Conservation (phyloP, 53 echinoderm and acorn worm species). For the Hippasteria phrygiana region DNA sequence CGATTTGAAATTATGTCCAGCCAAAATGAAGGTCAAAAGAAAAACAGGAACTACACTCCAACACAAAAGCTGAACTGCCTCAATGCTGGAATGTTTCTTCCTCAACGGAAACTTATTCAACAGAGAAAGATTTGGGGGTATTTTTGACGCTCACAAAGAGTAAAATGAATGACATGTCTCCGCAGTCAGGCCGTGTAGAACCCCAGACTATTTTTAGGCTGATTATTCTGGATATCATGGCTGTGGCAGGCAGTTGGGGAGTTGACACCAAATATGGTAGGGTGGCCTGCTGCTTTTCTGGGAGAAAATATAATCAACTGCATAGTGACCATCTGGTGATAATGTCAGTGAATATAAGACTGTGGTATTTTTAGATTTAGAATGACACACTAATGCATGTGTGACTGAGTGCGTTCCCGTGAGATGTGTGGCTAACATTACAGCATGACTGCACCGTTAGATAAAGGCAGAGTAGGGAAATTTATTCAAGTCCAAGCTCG, state of each 20-base stretch:
- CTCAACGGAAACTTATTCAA: background rate
- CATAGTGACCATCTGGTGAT: background rate
- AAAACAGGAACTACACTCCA: too few relatives aligned
- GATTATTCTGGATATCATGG: background rate
- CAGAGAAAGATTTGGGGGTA: too few relatives aligned
- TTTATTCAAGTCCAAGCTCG: too few relatives aligned
- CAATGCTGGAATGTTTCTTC: too few relatives aligned
- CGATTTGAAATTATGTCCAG: too few relatives aligned
- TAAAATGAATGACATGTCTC: background rate
- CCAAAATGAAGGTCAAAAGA: too few relatives aligned
- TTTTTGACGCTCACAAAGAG: too few relatives aligned
- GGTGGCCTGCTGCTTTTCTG: slow-evolving; percentile 33
- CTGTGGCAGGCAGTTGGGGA: background rate
- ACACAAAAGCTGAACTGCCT: background rate
- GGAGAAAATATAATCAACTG: background rate
- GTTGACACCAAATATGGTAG: slow-evolving; percentile 54
- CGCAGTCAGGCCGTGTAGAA: background rate
- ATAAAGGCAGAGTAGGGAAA: background rate
- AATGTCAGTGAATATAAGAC: background rate
- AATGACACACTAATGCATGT: background rate
- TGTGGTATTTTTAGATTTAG: background rate
- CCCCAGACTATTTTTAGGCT: background rate
- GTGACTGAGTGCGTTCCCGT: background rate
- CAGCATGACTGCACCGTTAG: too few relatives aligned
- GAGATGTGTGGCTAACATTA: background rate